Evolutionary conservation across 2,797 vertebrate species (phyloP), one percentile per base, ranked within the genome.

Genomic region (Harpagifer antarcticus): DNA sequence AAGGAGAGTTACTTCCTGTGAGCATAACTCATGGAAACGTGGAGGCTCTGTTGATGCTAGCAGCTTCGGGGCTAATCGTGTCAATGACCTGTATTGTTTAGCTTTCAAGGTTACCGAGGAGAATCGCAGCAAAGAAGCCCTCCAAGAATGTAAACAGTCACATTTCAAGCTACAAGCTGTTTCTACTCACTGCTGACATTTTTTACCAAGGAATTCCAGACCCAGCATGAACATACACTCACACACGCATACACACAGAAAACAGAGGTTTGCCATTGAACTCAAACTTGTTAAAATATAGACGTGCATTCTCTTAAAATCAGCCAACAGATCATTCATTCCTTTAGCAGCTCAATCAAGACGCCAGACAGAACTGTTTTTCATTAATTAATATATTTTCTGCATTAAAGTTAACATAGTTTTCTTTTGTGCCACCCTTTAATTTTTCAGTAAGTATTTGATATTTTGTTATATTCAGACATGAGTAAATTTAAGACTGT

Each of bases 371-470:
- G 62, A 1, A 23, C 83, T 79, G 15, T 86, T 84, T 93, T 97
- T 97, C 96, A 97, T 98, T 98, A 97, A 97, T 98, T 97, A 96
- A 97, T 99, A 98, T 99, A 99, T 99, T 99, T 98, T 98, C 96
- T 99, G 97, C 96, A 97, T 98, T 98, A 98, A 97, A 98, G 97
- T 98, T 98, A 98, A 98, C 97, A 98, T 98, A 97, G 96, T 94
- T 96, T 96, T 97, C 95, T 95, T 96, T 80, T 94, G 96, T 95
- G 95, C 96, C 96, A 95, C 90, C 95, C 96, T 96, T 97, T 97
- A 94, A 96, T 96, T 96, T 94, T 95, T 93, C 95, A 93, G 96
- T 98, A 98, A 96, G 96, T 97, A 97, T 96, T 92, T 97, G 97
- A 97, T 98, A 98, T 96, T 97, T 97, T 97, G 97, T 98, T 99